Percentiles rank a stretch among this genome's conserved stretches.
These are phyloP conservation scores for Podarcis muralis DNA, from an alignment of 2,113 vertebrate species.

Conservation along the genomic window DNA sequence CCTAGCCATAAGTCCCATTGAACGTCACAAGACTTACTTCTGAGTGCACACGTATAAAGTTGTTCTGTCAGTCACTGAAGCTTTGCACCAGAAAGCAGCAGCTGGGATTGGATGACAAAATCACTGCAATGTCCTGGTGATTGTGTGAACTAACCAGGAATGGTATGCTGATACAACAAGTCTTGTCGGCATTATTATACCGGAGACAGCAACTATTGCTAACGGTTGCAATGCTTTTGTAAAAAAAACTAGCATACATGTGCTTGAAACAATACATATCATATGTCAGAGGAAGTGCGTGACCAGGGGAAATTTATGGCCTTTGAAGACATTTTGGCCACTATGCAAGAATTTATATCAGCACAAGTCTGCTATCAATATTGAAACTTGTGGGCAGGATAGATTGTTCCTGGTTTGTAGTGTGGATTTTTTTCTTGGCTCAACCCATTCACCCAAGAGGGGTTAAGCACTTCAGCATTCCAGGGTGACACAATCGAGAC, in stretches of 20 bases:
- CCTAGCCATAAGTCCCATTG: too few species aligned
- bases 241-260: not conserved
- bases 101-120: not conserved
- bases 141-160: not conserved
- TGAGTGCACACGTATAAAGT: too few species aligned
- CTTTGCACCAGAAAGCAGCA: not conserved
- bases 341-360: not conserved
- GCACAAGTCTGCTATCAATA: not conserved
- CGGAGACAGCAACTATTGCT: not conserved
- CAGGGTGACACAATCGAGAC: not conserved
- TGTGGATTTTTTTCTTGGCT: not conserved
- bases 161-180: not conserved
- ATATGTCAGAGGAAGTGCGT: not conserved
- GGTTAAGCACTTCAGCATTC: not conserved
- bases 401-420: not conserved
- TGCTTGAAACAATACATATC: not conserved
- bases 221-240: not conserved
- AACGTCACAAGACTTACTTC: too few species aligned
- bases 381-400: not conserved
- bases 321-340: not conserved
- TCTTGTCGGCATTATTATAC: not conserved
- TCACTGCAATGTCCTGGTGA: too few species aligned
- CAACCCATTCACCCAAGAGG: not conserved
- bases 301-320: not conserved
- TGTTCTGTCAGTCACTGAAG: too few species aligned